These are phyloP conservation scores for Galeopsomyia nigrocyanea DNA, from an alignment of 2,888 invertebrate species.

Conservation along the genomic window DNA sequence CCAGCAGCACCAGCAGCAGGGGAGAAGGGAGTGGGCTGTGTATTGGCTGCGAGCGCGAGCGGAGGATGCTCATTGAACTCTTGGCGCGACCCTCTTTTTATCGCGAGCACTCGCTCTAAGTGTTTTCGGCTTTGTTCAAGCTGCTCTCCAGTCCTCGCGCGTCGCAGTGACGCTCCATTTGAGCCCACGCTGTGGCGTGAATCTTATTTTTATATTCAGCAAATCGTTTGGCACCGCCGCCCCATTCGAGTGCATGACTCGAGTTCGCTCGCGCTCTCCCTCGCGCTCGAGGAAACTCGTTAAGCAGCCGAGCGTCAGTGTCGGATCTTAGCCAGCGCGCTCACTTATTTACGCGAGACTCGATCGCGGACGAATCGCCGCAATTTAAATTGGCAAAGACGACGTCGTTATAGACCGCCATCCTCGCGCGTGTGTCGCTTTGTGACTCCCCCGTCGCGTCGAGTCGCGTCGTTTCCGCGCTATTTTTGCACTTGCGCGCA, in stretches of 20 bases:
- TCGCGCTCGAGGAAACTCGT: background rate
- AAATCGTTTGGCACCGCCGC: too few relatives aligned
- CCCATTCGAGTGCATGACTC: too few relatives aligned
- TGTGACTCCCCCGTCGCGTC: conserved; percentile 26
- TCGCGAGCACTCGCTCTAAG: conserved; percentile 55
- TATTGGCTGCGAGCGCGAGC: conserved; percentile 63
- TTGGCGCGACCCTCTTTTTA: conserved; percentile 60
- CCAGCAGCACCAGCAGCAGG: too few relatives aligned
- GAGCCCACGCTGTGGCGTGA: too few relatives aligned
- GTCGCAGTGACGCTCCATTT: conserved; percentile 22
- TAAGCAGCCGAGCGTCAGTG: background rate
- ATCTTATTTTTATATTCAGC: too few relatives aligned
- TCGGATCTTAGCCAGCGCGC: background rate
- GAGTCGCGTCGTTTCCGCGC: conserved; percentile 32
- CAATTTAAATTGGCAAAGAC: conserved; percentile 28
- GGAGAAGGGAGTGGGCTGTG: conserved; percentile 48
- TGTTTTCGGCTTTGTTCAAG: conserved; percentile 61
- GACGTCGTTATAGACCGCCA: conserved; percentile 22
- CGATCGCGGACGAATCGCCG: conserved; percentile 12
- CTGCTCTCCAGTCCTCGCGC: conserved; percentile 41
- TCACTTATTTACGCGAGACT: conserved; percentile 32
- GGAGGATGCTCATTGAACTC: conserved; percentile 68
- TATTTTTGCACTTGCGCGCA: conserved; percentile 53
- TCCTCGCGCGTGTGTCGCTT: conserved; percentile 15
- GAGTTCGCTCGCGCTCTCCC: too few relatives aligned